phyloP scores from a whole-genome alignment of 1,140 invertebrate genomes.

The Caligus rogercresseyi region DNA sequence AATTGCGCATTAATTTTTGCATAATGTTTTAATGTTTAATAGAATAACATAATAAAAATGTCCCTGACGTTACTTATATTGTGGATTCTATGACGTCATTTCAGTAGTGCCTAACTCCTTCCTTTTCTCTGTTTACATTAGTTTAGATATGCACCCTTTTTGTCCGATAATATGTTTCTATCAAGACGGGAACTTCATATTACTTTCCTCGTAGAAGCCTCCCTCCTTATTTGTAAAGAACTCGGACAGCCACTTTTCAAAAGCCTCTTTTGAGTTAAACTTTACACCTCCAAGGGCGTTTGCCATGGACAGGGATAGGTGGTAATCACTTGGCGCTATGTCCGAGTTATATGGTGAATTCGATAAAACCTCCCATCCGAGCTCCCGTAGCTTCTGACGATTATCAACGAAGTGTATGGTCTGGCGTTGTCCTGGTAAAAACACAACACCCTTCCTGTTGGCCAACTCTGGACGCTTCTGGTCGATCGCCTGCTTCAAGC shows the following conservation, averaged over 20 bases:
- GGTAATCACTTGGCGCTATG: neutral
- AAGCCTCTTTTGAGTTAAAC: neutral
- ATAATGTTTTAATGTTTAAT: too few species aligned
- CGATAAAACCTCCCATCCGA: neutral
- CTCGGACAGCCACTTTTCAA: neutral
- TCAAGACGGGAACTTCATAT: neutral
- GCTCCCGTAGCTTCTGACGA: neutral
- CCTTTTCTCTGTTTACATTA: too few species aligned
- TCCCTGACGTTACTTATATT: too few species aligned
- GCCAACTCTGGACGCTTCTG: neutral
- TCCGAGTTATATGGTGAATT: neutral
- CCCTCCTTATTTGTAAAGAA: neutral
- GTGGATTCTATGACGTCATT: too few species aligned
- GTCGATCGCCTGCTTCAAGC: neutral
- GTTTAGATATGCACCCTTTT: too few species aligned
- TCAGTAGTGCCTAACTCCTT: too few species aligned
- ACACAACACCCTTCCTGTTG: neutral
- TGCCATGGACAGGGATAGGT: neutral
- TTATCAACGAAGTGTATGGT: neutral
- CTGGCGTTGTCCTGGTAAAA: neutral
- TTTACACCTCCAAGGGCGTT: neutral
- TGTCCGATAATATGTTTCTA: neutral
- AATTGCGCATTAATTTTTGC: too few species aligned
- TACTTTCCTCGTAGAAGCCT: neutral
- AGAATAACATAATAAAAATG: too few species aligned